Evolutionary conservation across 2,888 invertebrate genomes (phyloP), one percentile per base, ranked within the genome.

Genomic region (Lycia hirtaria): DNA sequence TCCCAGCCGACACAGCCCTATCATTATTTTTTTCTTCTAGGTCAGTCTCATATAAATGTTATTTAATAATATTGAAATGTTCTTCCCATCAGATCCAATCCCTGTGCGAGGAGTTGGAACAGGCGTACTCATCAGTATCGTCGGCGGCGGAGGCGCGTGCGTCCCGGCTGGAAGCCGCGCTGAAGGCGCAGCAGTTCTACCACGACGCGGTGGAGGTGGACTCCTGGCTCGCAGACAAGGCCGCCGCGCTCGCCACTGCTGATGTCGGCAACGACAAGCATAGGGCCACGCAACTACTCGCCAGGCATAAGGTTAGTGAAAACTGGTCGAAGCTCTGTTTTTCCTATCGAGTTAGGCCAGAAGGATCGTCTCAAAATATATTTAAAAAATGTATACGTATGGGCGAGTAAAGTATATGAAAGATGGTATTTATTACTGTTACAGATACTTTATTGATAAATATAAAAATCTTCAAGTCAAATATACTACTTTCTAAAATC

Each of bases 121-220:
- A 93, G 1, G 94, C 96, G 0, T 98, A 98, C 97, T 85, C 93
- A 9, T 94, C 95, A 47, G 93, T 98, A 7, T 94, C 95, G 30
- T 92, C 93, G 15, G 95, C 95, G 62, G 95, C 96, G 0, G 93
- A 93, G 22, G 94, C 95, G 63, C 93, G 98, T 38, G 95, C 95
- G 20, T 94, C 94, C 30, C 95, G 96, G 60, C 93, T 98, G 56
- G 98, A 98, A 68, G 93, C 97, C 62, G 97, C 97, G 0, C 91
- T 98, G 52, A 96, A 96, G 77, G 96, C 97, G 7, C 98, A 98
- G 84, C 97, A 98, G 92, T 98, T 97, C 91, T 94, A 97, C 87
- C 97, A 97, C 76, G 98, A 98, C 81, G 97, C 97, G 9, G 95
- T 95, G 40, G 98, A 98, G 86, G 96, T 98, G 62, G 98, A 98